Conservation (phyloP, 2,888 invertebrate species). For the Galeruca laticollis region DNA sequence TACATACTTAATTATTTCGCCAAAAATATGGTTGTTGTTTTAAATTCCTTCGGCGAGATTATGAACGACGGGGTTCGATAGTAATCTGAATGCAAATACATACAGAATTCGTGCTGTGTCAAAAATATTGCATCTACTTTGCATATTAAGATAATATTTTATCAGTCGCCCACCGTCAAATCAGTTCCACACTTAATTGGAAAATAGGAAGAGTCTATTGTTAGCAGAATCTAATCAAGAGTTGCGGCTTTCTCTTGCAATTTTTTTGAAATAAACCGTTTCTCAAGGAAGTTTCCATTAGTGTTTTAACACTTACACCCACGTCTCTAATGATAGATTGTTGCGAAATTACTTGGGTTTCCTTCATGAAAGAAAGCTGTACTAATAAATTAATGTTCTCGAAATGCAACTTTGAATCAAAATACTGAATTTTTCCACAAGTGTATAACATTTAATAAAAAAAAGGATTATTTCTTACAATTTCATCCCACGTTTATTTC, state of each 20-base stretch:
- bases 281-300: slow-evolving; percentile 4
- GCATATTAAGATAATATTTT: slow-evolving; percentile 40
- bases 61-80: slow-evolving; percentile 22
- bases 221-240: slow-evolving; percentile 35
- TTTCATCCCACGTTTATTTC: too few relatives aligned
- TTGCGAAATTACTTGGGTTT: not conserved
- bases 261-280: slow-evolving; percentile 17
- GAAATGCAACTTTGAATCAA: too few relatives aligned
- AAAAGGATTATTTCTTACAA: too few relatives aligned
- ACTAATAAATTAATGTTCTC: not conserved
- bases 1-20: slow-evolving; percentile 19
- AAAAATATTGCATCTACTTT: slow-evolving; percentile 39
- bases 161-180: slow-evolving; percentile 39
- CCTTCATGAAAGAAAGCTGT: not conserved
- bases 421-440: too few relatives aligned
- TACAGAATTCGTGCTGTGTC: slow-evolving; percentile 27
- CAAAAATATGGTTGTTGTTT: slow-evolving; percentile 21
- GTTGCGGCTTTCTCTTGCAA: slow-evolving; percentile 15
- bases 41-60: slow-evolving; percentile 13
- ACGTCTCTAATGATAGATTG: not conserved
- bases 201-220: slow-evolving; percentile 40
- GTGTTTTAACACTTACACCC: not conserved
- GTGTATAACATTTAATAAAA: too few relatives aligned
- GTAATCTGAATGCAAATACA: slow-evolving; percentile 24
- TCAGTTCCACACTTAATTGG: slow-evolving; percentile 44